phyloP scores from a whole-genome alignment of 2,797 vertebrate genomes.

The Poecilia gillii region DNA sequence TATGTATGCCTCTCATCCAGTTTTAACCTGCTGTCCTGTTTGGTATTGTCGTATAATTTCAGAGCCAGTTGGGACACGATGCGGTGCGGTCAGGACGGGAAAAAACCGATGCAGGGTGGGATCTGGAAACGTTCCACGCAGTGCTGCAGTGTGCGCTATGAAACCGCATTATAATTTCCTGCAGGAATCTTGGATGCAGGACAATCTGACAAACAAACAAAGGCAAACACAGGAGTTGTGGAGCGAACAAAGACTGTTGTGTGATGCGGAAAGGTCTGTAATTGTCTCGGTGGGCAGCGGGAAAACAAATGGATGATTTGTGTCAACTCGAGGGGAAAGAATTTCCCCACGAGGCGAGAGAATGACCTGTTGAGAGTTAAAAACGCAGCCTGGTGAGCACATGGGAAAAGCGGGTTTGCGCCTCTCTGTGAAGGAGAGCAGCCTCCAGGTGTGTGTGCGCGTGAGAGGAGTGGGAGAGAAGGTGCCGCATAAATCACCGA shows the following conservation, averaged over 20 bases:
- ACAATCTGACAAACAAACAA: constrained; percentile 25
- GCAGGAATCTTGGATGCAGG: constrained; percentile 39
- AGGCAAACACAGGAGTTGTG: background rate
- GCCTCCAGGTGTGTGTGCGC: constrained; percentile 48
- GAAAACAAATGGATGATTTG: constrained; percentile 35
- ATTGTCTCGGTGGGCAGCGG: constrained; percentile 53
- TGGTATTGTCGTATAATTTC: background rate
- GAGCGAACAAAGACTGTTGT: constrained; percentile 57
- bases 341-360: constrained; percentile 74
- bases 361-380: constrained; percentile 47
- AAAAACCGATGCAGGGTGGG: constrained; percentile 12
- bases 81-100: background rate
- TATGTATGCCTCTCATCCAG: background rate
- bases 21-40: background rate
- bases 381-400: constrained; percentile 55
- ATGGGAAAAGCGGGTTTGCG: constrained; percentile 59
- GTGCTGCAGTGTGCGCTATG: constrained; percentile 13
- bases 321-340: constrained; percentile 52
- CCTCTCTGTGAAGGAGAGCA: constrained; percentile 54
- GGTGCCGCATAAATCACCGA: constrained; percentile 59
- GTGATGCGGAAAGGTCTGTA: constrained; percentile 47
- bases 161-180: constrained; percentile 37
- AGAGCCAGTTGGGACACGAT: constrained; percentile 21
- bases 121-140: constrained; percentile 17
- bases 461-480: constrained; percentile 22